phyloP scores from a whole-genome alignment of 2,797 vertebrate species.

The Tinamus major region DNA sequence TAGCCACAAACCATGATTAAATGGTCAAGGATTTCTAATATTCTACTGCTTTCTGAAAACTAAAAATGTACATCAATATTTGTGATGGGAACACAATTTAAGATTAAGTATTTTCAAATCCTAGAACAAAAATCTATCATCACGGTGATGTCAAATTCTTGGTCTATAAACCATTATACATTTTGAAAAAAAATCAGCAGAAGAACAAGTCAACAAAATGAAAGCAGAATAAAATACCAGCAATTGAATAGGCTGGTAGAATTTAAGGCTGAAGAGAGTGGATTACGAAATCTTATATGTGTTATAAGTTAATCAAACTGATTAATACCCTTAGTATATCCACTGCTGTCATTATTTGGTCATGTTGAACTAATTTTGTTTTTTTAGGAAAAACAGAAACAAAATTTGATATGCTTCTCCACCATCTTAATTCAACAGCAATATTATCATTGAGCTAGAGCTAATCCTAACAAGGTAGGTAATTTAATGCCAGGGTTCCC shows the following conservation, averaged over 20 bases:
- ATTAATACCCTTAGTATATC: neutral
- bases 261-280: neutral
- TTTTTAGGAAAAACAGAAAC: neutral
- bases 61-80: neutral
- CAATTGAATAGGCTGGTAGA: fast-evolving
- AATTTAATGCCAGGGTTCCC: neutral
- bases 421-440: neutral
- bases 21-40: neutral
- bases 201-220: neutral
- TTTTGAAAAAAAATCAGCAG: neutral
- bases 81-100: neutral
- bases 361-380: too few species aligned
- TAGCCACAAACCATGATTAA: neutral
- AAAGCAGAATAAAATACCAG: neutral
- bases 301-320: neutral
- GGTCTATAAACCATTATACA: neutral
- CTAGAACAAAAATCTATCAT: neutral
- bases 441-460: neutral
- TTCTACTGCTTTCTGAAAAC: neutral
- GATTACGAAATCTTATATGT: neutral
- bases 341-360: neutral
- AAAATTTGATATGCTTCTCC: neutral
- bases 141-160: neutral
- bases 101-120: neutral
- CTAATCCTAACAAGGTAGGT: neutral